Evolutionary conservation across 2,797 vertebrate genomes (phyloP), one percentile per base, ranked within the genome.

Genomic region (Acrossocheilus wenchowensis): DNA sequence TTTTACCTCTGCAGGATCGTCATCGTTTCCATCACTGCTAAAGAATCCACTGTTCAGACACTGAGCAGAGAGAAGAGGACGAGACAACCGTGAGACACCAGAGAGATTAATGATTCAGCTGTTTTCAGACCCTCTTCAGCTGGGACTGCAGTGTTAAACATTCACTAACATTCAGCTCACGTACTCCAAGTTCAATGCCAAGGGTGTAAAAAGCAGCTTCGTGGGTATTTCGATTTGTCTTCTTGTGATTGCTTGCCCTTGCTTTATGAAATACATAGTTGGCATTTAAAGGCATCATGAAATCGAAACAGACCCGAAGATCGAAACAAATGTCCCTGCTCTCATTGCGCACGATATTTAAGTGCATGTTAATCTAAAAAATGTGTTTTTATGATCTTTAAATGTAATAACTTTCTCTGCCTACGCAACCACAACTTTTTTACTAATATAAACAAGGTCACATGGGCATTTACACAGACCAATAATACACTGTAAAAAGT

Each of bases 1-100:
- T 93, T 93, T 95, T 97, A 97, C 97, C 96, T 98, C 97, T 97
- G 97, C 97, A 94, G 92, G 97, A 96, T 97, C 98, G 96, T 98
- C 97, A 96, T 98, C 96, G 98, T 98, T 98, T 95, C 98, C 98
- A 96, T 97, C 97, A 96, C 95, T 98, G 96, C 96, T 98, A 97
- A 98, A 97, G 97, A 99, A 97, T 48, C 83, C 41, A 6, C 78
- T 79, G 84, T 72, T 89, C 86, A 89, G 41, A 87, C 85, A 89
- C 86, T 86, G 87, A 90, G 79, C 12, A 81, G 69, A 50, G 43
- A 57, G 74, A 83, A 71, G 85, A 81, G 78, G 73, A 81, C 77
- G 71, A 87, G 87, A 87, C 82, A 77, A 15, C 68, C 39, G 21
- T 39, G 82, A 84, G 82, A 80, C 77, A 73, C 71, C 77, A 74